phyloP scores from a whole-genome alignment of 2,113 vertebrate genomes.

The Ia io region DNA sequence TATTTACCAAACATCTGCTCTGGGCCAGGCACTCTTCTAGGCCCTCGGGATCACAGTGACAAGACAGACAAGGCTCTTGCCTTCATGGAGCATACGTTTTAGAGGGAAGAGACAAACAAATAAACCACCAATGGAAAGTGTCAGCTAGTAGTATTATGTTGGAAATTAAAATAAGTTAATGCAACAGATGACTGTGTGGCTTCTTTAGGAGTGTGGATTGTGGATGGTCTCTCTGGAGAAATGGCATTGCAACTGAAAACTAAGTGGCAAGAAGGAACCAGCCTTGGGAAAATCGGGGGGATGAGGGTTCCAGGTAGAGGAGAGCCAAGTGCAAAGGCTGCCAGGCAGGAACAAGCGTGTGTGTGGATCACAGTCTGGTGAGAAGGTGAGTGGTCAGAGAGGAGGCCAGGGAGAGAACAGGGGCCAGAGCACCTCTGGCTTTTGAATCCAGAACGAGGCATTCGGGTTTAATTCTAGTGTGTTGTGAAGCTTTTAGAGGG shows the following conservation, averaged over 20 bases:
- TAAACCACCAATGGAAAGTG: not conserved
- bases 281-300: not conserved
- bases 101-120: not conserved
- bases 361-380: not conserved
- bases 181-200: not conserved
- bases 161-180: conserved; percentile 12
- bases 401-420: not conserved
- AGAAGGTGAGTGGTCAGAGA: not conserved
- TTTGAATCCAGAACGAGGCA: not conserved
- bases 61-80: not conserved
- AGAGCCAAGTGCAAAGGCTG: not conserved
- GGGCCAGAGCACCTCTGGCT: not conserved
- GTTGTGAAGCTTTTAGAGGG: not conserved
- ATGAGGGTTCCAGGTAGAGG: not conserved
- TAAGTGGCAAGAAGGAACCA: not conserved
- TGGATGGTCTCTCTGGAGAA: not conserved
- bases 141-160: not conserved
- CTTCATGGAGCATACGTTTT: not conserved
- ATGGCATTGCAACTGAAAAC: not conserved
- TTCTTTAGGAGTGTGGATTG: not conserved
- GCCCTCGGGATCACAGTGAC: not conserved
- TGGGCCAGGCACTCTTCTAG: not conserved
- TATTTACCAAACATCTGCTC: not conserved
- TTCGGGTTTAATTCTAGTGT: not conserved
- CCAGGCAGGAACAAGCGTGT: not conserved